Evolutionary conservation across 2,888 invertebrate genomes (phyloP), one percentile per base, ranked within the genome.

Genomic region (Athripsodes cinereus): DNA sequence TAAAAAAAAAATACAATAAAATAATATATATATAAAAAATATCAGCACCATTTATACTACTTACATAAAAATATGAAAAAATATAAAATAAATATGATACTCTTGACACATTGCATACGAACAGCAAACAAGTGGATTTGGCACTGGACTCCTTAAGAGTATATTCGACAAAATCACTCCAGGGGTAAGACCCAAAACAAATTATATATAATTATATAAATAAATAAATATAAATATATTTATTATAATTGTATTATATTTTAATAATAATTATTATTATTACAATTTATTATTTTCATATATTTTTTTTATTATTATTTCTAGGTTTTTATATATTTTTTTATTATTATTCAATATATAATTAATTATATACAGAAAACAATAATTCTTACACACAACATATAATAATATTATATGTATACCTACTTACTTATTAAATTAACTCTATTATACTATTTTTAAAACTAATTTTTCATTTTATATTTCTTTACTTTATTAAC

Each of bases 101-200:
- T 26, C 57, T 52, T 54, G 13, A 63, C 64, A 62, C 60, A 55
- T 40, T 40, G 40, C 40, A 53, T 52, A 58, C 78, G 71, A 78
- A 57, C 58, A 79, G 79, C 78, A 75, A 68, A 76, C 79, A 72
- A 76, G 75, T 72, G 79, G 79, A 79, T 79, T 79, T 76, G 79
- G 79, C 76, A 78, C 78, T 76, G 79, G 79, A 72, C 79, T 79
- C 67, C 79, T 79, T 78, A 79, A 79, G 79, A 79, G 79, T 78
- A 79, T 79, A 76, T 79, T 79, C 79, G 79, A 79, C 79, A 79
- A 79, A 79, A 79, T 79, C 77, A 79, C 79, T 74, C 79, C 79
- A 77, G 79, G 78, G 79, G 79, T 79, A 79, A 79, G 79, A 55
- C 48, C 50, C 50, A 22, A 50, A 47, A 47, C 19, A 47, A 47